Base-by-base conservation (phyloP, 1,140 invertebrate species). In the Pseudomyrmex gracilis region DNA sequence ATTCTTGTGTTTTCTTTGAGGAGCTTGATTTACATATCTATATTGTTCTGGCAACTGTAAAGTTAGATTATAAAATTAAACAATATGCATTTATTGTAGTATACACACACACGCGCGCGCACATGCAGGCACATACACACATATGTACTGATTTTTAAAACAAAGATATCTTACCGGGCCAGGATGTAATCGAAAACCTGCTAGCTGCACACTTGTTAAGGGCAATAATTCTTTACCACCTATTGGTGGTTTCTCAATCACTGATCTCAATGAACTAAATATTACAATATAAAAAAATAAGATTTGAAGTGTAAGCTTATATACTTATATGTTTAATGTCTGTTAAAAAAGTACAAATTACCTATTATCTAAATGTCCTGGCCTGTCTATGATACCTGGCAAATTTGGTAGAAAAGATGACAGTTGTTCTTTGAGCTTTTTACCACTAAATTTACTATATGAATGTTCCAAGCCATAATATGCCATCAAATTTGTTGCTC, bases 371-470 rank as follows among this genome's bases (percentile, higher is more conserved):
- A 95, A 94, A 90, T 96, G 94, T 64, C 98, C 98, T 83, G 98
- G 98, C 53, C 97, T 97, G 94, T 99, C 98, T 85, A 99, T 97
- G 77, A 98, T 98, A 45, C 98, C 98, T 82, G 98, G 98, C 80
- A 99, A 95, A 94, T 98, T 98, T 49, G 98, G 98, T 73, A 99
- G 95, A 93, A 99, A 99, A 15, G 98, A 98, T 53, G 98, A 99
- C 63, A 99, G 94, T 82, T 98, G 98, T 93, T 99, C 98, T 93
- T 99, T 99, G 5, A 99, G 96, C 94, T 98, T 99, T 92, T 99
- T 98, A n/a, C 98, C 98, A 95, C 98, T 99, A 94, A 99, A 99
- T 95, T 99, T 99, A 94, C 97, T 99, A 93, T 99, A 99, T 22
- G 98, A 98, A 94, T 99, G 98, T 95, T 99, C 98, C 60, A 99